phyloP scores from a whole-genome alignment of 2,888 invertebrate genomes.

The Chaetogeoica ovagalla region DNA sequence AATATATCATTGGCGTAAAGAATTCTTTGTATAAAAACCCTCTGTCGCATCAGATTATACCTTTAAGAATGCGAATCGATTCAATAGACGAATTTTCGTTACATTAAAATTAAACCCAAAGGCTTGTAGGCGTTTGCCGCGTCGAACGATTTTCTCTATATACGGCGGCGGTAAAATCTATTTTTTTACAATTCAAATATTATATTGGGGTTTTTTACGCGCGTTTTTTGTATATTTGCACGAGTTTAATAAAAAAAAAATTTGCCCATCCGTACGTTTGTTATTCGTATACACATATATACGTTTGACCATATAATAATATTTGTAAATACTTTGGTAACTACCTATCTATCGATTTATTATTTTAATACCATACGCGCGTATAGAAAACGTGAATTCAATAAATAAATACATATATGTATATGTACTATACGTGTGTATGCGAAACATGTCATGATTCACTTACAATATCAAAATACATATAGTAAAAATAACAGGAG shows the following conservation, averaged over 20 bases:
- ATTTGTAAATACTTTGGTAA: no score
- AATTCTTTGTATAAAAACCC: background rate
- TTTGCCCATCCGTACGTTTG: background rate
- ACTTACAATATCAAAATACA: background rate
- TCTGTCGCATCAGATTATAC: background rate
- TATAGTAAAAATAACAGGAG: background rate
- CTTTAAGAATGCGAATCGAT: background rate
- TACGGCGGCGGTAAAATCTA: background rate
- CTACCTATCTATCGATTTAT: slow-evolving; percentile 13
- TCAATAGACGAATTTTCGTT: background rate
- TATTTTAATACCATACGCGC: background rate
- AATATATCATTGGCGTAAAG: background rate
- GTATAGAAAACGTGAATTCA: background rate
- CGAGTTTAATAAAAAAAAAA: background rate
- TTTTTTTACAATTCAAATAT: background rate
- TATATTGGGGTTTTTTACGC: background rate
- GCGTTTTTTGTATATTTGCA: background rate
- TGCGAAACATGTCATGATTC: background rate
- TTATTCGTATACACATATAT: background rate
- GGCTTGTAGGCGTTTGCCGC: background rate
- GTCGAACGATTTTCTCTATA: background rate
- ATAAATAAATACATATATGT: background rate
- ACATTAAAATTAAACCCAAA: background rate
- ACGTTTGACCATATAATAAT: background rate
- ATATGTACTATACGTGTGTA: no score